A percentile compares a stretch with the other conserved stretches of the same genome.
These are phyloP conservation scores for Gari tellinella DNA, from an alignment of 2,888 invertebrate species.

Conservation along the genomic window DNA sequence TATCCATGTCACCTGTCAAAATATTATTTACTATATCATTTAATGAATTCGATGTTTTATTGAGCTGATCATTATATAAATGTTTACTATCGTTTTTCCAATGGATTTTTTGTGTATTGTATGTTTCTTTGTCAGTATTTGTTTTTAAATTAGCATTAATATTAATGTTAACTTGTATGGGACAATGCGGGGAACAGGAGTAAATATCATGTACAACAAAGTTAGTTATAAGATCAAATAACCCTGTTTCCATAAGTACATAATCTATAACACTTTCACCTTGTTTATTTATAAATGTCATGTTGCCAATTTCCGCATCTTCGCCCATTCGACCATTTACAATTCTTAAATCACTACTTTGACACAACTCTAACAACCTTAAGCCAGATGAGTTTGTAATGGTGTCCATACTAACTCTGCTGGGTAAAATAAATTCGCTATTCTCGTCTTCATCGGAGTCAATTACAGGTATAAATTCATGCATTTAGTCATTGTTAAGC, in stretches of 20 bases:
- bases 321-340: not conserved
- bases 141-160: not conserved
- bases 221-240: not conserved
- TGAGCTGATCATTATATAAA: no score
- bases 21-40: no score
- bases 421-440: no score
- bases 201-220: not conserved
- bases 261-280: not conserved
- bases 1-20: no score
- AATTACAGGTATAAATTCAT: no score
- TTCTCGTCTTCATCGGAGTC: no score
- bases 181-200: not conserved
- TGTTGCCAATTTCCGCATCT: not conserved
- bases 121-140: no score
- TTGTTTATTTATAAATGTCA: not conserved
- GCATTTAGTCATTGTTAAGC: no score
- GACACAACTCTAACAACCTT: not conserved
- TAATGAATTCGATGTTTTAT: no score
- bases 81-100: no score
- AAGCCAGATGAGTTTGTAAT: not conserved
- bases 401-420: not conserved
- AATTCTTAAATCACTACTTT: not conserved
- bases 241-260: not conserved
- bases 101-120: no score
- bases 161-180: not conserved